Base-by-base conservation (phyloP, 92 coral and sea anemone genomes). In the Epizoanthus fatuus region DNA sequence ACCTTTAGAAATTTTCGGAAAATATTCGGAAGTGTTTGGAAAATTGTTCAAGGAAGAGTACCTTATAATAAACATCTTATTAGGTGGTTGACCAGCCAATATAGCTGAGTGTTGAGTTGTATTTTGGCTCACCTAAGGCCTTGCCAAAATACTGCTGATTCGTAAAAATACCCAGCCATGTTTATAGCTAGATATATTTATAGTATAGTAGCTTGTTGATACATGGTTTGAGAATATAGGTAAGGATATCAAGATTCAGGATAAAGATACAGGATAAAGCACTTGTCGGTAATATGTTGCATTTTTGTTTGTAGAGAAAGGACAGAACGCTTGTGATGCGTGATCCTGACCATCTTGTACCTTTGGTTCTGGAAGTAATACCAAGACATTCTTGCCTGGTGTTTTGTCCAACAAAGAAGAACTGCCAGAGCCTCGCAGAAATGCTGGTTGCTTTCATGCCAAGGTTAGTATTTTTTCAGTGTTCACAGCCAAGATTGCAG, bases 301-400 rank as follows among this genome's bases (percentile, higher is more conserved):
- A 25, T 74, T 19, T 52, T 82, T 5, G 40, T 59, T 63, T 81
- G n/a, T 70, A 86, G 93, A 83, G 42, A 16, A 84, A 75, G 64
- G 89, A 81, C 75, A 87, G 73, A 77, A 73, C 47, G 42, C 68
- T 88, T 54, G 10, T 71, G 22, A 54, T 35, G 87, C 89, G 81
- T 47, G 99, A 96, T 80, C 99, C 99, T 15, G 99, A 96, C 68
- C 93, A 95, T 76, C 90, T 96, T 70, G 89, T 93, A 8, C 71
- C 95, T 22, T 75, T 96, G 37, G 97, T 93, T 17, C 82, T 92
- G 57, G 99, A 96, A 71, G 99, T 96, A 32, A 87, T 96, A 37
- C 99, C 99, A 20, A 74, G 91, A 15, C 92, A 96, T 71, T 96
- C 99, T 9, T 96, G 99, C 17, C 92, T 96, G 88, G 87, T 96